These are phyloP conservation scores for Adelosebastes latens DNA, from an alignment of 2,797 vertebrate species.

Conservation along the genomic window DNA sequence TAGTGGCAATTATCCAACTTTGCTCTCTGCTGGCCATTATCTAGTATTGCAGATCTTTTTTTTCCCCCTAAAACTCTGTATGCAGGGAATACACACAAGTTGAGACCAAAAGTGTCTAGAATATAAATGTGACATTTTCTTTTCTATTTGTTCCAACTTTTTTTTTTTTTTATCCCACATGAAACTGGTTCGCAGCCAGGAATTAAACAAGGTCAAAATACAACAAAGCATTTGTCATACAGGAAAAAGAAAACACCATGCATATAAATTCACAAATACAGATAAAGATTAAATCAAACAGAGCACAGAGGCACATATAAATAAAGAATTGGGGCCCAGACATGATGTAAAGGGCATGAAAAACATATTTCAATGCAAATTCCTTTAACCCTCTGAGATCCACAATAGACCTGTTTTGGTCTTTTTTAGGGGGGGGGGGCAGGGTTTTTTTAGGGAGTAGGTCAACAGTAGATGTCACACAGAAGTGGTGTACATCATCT, in stretches of 20 bases:
- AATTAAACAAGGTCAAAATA: neutral
- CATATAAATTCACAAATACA: neutral
- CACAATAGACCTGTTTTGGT: accelerated
- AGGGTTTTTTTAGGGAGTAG: too few species aligned
- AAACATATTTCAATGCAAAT: neutral
- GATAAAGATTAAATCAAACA: neutral
- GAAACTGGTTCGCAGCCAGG: neutral
- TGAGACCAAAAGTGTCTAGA: neutral
- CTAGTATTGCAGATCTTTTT: constrained; percentile 59
- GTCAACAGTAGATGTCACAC: too few species aligned
- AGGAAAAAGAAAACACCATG: neutral
- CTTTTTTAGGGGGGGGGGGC: too few species aligned
- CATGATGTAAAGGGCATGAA: neutral
- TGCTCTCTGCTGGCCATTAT: constrained; percentile 78
- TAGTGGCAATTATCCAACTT: constrained; percentile 66
- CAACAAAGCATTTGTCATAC: neutral
- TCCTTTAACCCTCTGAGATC: too few species aligned
- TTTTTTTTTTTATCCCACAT: neutral
- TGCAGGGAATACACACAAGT: neutral
- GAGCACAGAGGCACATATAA: neutral
- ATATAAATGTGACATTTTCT: constrained; percentile 13
- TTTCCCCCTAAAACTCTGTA: neutral
- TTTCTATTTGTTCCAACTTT: neutral
- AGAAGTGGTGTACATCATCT: too few species aligned
- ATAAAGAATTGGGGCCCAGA: neutral